Percentiles rank a stretch among this genome's conserved stretches.
phyloP scores from a whole-genome alignment of 2,888 invertebrate genomes.

The Apotomis betuletana region DNA sequence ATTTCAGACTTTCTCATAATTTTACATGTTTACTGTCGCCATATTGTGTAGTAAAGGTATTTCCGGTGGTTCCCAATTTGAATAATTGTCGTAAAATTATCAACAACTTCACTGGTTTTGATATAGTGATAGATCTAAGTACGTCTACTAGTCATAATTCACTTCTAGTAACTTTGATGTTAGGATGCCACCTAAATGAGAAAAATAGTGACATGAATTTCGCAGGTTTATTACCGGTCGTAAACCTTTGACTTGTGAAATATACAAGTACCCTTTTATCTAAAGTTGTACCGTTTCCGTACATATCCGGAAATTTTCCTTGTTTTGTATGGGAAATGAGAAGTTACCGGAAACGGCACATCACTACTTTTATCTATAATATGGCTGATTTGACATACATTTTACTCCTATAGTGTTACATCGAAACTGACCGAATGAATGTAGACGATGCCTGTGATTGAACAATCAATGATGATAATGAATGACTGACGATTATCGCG shows the following conservation, averaged over 20 bases:
- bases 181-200: background rate
- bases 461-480: too few relatives aligned
- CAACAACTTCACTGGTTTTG: background rate
- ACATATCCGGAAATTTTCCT: too few relatives aligned
- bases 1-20: slow-evolving; percentile 10
- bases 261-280: too few relatives aligned
- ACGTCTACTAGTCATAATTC: too few relatives aligned
- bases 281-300: too few relatives aligned
- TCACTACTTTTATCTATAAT: too few relatives aligned
- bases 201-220: background rate
- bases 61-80: slow-evolving; percentile 23
- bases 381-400: too few relatives aligned
- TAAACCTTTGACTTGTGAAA: background rate
- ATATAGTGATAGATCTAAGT: background rate
- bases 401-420: background rate
- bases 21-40: slow-evolving; percentile 4
- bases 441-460: too few relatives aligned
- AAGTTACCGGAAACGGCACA: too few relatives aligned
- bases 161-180: background rate
- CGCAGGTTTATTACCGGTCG: background rate
- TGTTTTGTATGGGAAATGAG: too few relatives aligned
- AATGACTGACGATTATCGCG: too few relatives aligned
- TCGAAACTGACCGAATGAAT: too few relatives aligned
- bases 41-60: background rate
- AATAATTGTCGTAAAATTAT: slow-evolving; percentile 4